A percentile compares a stretch with the other conserved stretches of the same genome.
Evolutionary conservation across 2,888 invertebrate species (phyloP).

Genomic region (Eristalis pertinax): DNA sequence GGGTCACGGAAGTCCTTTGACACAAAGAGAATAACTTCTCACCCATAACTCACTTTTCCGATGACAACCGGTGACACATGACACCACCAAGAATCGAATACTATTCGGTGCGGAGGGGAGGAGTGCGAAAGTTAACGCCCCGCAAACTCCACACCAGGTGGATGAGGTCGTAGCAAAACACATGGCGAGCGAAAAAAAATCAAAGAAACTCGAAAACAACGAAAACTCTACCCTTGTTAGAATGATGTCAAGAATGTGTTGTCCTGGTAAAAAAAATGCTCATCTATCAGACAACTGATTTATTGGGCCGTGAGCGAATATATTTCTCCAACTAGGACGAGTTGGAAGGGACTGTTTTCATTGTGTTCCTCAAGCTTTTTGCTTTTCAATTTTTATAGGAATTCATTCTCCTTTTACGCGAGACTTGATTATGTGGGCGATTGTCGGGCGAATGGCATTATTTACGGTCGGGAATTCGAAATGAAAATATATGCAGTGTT

Average conservation of each 20-base stretch:
- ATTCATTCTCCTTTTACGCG: background rate
- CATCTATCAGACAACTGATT: constrained; percentile 41
- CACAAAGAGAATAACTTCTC: constrained; percentile 6
- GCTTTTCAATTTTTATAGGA: background rate
- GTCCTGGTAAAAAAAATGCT: background rate
- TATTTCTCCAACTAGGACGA: constrained; percentile 11
- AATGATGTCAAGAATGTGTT: constrained; percentile 21
- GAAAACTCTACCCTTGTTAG: constrained; percentile 27
- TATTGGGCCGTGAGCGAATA: constrained; percentile 36
- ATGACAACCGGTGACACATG: constrained; percentile 27
- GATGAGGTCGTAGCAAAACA: background rate
- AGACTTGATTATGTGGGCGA: background rate
- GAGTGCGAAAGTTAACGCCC: background rate
- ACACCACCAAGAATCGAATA: constrained; percentile 14
- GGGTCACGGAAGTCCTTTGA: no score
- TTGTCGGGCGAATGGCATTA: background rate
- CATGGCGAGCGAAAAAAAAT: background rate
- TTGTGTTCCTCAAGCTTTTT: background rate
- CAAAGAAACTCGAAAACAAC: background rate
- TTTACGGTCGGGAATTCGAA: background rate
- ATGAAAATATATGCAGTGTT: background rate
- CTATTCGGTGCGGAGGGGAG: background rate
- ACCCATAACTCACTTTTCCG: constrained; percentile 16
- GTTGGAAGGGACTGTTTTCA: background rate
- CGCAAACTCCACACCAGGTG: background rate